Evolutionary conservation across 2,888 invertebrate genomes (phyloP).

Genomic region (Eristalis tenax): DNA sequence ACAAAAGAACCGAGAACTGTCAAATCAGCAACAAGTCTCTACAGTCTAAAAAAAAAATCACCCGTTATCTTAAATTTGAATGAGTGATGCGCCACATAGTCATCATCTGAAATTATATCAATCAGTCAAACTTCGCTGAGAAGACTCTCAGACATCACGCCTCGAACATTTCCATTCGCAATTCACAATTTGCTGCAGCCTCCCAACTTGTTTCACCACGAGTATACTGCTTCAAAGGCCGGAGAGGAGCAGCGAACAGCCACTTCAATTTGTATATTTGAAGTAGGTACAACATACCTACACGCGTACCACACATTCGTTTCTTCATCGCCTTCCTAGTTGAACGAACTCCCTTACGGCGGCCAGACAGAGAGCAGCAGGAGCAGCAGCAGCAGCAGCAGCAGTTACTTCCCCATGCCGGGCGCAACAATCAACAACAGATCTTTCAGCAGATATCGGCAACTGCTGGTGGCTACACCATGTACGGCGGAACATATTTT

Average conservation of each 20-base stretch:
- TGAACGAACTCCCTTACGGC: constrained; percentile 63
- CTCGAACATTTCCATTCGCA: constrained; percentile 16
- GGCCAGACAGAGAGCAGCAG: constrained; percentile 12
- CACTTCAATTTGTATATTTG: constrained; percentile 57
- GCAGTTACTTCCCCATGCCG: constrained; percentile 10
- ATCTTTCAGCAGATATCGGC: constrained; percentile 40
- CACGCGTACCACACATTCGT: constrained; percentile 64
- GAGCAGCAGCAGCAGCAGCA: not conserved
- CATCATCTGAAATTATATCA: not conserved
- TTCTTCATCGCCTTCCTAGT: constrained; percentile 64
- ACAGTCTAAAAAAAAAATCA: too few species aligned
- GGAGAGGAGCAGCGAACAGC: constrained; percentile 26
- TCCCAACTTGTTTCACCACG: constrained; percentile 27
- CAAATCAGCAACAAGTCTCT: too few species aligned
- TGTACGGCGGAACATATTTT: constrained; percentile 16
- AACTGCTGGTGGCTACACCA: constrained; percentile 35
- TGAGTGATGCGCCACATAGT: not conserved
- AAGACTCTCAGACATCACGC: not conserved
- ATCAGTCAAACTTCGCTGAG: constrained; percentile 1
- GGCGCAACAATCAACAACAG: constrained; percentile 47
- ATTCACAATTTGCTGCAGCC: constrained; percentile 17
- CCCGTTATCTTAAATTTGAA: not conserved
- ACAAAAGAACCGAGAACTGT: too few species aligned
- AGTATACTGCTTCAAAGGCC: not conserved
- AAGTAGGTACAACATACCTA: constrained; percentile 60